A percentile compares a stretch with the other conserved stretches of the same genome.
These are phyloP conservation scores for Helicoverpa armigera DNA, from an alignment of 1,140 invertebrate species.

Conservation along the genomic window DNA sequence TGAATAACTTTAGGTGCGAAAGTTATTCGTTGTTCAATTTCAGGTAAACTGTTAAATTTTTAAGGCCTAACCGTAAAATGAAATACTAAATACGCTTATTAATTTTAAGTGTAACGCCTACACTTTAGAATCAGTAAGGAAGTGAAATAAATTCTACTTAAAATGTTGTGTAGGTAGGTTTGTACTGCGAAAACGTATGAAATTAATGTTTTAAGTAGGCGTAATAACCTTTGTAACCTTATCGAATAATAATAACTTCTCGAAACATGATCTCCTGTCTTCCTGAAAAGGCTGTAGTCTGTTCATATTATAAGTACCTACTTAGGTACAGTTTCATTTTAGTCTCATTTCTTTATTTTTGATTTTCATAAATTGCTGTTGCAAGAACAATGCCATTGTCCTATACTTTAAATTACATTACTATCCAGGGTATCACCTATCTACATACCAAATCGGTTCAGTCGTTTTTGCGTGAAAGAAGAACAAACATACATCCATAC, in stretches of 20 bases:
- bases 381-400: too few species aligned
- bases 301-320: too few species aligned
- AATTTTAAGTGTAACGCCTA: slow-evolving; percentile 11
- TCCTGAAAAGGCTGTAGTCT: too few species aligned
- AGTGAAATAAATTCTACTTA: neutral
- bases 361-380: too few species aligned
- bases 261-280: neutral
- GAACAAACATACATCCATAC: too few species aligned
- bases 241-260: neutral
- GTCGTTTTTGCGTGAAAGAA: too few species aligned
- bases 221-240: neutral
- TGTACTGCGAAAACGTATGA: neutral
- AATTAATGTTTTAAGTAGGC: neutral
- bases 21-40: slow-evolving; percentile 6
- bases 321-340: too few species aligned
- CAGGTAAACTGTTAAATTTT: slow-evolving; percentile 1
- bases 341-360: too few species aligned
- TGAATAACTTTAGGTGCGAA: neutral
- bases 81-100: neutral
- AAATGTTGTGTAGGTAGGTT: neutral
- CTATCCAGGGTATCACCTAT: too few species aligned
- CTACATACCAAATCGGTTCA: too few species aligned
- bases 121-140: slow-evolving; percentile 21
- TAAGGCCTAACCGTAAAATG: neutral
- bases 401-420: too few species aligned